phyloP scores from a whole-genome alignment of 37 sponge, comb jelly and placozoan genomes.

The Ianthella basta region DNA sequence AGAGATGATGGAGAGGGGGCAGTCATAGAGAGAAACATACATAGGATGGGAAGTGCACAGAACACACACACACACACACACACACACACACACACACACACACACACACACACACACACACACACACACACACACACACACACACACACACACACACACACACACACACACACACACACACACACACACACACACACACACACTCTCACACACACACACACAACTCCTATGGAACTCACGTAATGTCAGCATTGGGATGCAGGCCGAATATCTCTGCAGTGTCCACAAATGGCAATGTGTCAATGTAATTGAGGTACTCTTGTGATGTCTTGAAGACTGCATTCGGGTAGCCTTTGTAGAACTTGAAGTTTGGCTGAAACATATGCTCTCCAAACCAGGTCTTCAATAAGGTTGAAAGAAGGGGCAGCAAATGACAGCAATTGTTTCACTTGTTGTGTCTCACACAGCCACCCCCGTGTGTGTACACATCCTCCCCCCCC shows the following conservation, averaged over 20 bases:
- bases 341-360: conserved; percentile 97
- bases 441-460: too few species aligned
- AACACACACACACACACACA: too few species aligned
- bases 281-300: conserved; percentile 90
- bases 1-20: not conserved
- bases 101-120: not conserved
- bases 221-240: conserved; percentile 48
- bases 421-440: not conserved
- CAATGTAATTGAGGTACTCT: conserved; percentile 92
- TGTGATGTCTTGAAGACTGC: conserved; percentile 79
- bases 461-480: too few species aligned
- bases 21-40: not conserved
- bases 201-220: not conserved
- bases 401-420: conserved; percentile 9
- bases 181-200: too few species aligned
- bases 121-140: too few species aligned
- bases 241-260: conserved; percentile 99
- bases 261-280: conserved; percentile 99
- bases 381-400: conserved; percentile 95
- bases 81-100: too few species aligned
- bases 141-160: not conserved
- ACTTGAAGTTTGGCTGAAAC: conserved; percentile 88
- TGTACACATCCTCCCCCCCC: too few species aligned
- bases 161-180: not conserved
- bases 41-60: not conserved